Evolutionary conservation across 2,113 vertebrate genomes (phyloP), one percentile per base, ranked within the genome.

Genomic region (Lampris incognitus): DNA sequence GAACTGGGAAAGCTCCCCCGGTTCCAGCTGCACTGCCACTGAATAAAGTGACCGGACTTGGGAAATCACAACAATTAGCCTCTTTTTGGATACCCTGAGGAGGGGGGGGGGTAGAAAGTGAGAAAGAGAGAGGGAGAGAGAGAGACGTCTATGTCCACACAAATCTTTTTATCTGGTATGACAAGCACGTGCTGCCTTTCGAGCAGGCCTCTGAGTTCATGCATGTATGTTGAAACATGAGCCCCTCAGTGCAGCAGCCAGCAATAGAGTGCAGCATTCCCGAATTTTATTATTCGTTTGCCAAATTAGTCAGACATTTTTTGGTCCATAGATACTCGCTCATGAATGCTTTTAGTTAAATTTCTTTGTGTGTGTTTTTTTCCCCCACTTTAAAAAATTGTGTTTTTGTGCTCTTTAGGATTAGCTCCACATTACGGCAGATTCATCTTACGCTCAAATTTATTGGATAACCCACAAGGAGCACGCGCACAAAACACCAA

Each of bases 31-130:
- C 44, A 6, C 49, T 57, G 63, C 46, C 66, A 81, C 66, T 81
- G 65, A 68, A 51, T 62, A 60, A 72, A 56, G 66, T 38, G 56
- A 89, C 85, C 82, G 88, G 88, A 83, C 84, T 13, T 11, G 7
- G 58, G 42, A 78, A 77, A 78, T 38, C 70, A 71, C 69, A 66
- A 42, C 24, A 85, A 85, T 83, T 69, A 86, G 64, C 58, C 55
- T 73, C 59, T 76, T 83, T 77, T 72, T 66, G 46, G 58, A 68
- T 52, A 73, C 24, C 24, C 24, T 24, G 24, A 0, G 24, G 73
- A 66, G 39, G 66, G 54, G 49, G 40, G 38, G 11, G 59, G 58
- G 44, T 60, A 72, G 40, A 61, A 8, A 72, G 66, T 68, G 57
- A 73, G 48, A 11, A 24, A 58, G 41, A 46, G 48, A 60, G 44